phyloP scores from a whole-genome alignment of 2,113 vertebrate species.

The Lepidothrix coronata region DNA sequence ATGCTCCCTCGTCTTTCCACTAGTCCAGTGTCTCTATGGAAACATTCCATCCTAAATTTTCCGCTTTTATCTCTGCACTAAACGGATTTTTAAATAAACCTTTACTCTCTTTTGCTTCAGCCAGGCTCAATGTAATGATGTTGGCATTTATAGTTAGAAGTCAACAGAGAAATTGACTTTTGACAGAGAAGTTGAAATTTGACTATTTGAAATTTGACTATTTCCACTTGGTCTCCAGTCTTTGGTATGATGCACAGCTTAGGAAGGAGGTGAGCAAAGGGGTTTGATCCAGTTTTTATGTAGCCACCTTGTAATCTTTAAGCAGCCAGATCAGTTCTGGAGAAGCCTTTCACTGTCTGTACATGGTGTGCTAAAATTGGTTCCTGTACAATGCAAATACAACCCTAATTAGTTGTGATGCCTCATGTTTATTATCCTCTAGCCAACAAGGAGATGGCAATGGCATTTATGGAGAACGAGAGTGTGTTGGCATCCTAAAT shows the following conservation, averaged over 20 bases:
- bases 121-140: not conserved
- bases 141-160: not conserved
- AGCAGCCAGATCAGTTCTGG: not conserved
- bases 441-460: not conserved
- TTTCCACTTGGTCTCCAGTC: not conserved
- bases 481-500: not conserved
- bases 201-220: not conserved
- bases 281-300: not conserved
- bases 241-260: not conserved
- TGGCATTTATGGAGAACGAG: not conserved
- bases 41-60: not conserved
- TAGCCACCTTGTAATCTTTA: not conserved
- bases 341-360: not conserved
- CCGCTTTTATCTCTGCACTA: not conserved
- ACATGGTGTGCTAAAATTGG: not conserved
- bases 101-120: not conserved
- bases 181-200: not conserved
- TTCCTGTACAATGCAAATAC: not conserved
- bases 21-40: not conserved
- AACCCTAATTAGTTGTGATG: not conserved
- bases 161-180: not conserved
- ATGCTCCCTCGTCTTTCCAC: not conserved
- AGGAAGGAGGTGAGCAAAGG: not conserved
- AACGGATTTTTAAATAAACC: not conserved
- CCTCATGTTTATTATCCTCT: not conserved